These are phyloP conservation scores for Clarias platycephalus DNA, from an alignment of 2,797 vertebrate genomes.

Conservation along the genomic window DNA sequence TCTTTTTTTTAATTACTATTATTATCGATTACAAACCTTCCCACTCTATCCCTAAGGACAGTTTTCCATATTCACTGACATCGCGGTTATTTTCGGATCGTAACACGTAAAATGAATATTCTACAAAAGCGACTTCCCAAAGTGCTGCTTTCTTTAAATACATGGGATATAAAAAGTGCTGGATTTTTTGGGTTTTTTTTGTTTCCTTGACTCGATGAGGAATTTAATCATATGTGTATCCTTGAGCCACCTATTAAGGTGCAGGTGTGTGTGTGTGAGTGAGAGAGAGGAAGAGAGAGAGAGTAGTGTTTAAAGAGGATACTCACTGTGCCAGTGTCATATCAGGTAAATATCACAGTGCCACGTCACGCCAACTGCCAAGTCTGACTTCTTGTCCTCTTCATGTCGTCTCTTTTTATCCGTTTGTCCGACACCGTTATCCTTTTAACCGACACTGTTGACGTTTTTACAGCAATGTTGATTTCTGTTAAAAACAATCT, in stretches of 20 bases:
- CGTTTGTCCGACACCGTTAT: slow-evolving; percentile 38
- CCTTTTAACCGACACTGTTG: background rate
- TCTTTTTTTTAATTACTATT: background rate
- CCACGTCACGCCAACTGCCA: slow-evolving; percentile 52
- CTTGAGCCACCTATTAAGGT: background rate
- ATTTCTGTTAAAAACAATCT: background rate
- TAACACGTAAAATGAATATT: background rate
- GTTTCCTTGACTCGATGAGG: background rate
- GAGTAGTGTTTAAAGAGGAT: slow-evolving; percentile 8
- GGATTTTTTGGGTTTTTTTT: background rate
- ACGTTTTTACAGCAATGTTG: background rate
- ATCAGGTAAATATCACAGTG: slow-evolving; percentile 42
- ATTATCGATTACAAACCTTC: background rate
- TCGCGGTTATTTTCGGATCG: background rate
- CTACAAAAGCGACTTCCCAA: background rate
- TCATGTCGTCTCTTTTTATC: slow-evolving; percentile 53
- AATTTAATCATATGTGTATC: background rate
- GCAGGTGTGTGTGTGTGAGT: background rate
- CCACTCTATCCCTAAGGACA: background rate
- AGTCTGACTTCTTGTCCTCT: slow-evolving; percentile 28
- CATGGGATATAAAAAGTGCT: background rate
- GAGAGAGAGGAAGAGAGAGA: background rate
- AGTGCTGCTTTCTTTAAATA: slow-evolving; percentile 28
- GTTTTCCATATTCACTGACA: background rate
- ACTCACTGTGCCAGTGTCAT: slow-evolving; percentile 41